Conservation (phyloP, 2,113 vertebrate species). For the Melanotaenia duboulayi region DNA sequence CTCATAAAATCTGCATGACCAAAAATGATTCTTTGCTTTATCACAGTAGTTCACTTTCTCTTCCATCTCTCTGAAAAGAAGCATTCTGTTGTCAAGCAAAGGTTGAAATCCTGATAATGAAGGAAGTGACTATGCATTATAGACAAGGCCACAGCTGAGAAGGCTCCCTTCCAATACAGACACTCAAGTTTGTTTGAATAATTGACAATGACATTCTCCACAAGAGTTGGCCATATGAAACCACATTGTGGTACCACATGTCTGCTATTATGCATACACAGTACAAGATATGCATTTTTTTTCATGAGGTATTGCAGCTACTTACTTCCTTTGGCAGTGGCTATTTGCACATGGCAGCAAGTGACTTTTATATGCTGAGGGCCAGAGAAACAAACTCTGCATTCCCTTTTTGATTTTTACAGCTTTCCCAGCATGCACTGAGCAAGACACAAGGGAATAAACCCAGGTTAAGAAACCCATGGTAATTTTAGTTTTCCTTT, state of each 20-base stretch:
- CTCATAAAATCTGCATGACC: constrained; percentile 64
- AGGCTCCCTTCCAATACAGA: constrained; percentile 58
- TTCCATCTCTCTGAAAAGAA: constrained; percentile 34
- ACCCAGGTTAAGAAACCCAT: constrained; percentile 6
- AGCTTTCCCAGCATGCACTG: constrained; percentile 39
- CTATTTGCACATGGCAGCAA: constrained; percentile 9
- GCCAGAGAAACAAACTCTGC: constrained; percentile 9
- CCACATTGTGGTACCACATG: constrained; percentile 34
- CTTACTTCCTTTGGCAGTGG: constrained; percentile 24
- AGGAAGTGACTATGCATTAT: constrained; percentile 53
- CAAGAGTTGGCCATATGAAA: constrained; percentile 58
- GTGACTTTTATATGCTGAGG: constrained; percentile 24
- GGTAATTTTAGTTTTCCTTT: constrained; percentile 16
- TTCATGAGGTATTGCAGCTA: constrained; percentile 17
- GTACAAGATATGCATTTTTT: constrained; percentile 21
- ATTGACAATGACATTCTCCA: constrained; percentile 70
- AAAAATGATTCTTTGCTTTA: constrained; percentile 61
- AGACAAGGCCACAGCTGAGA: constrained; percentile 40
- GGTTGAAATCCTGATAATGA: constrained; percentile 36
- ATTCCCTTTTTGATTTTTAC: constrained; percentile 22
- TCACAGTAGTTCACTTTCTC: constrained; percentile 65
- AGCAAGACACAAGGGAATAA: constrained; percentile 4
- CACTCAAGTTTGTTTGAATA: constrained; percentile 71
- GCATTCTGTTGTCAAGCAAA: constrained; percentile 13
- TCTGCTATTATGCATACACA: constrained; percentile 28